Evolutionary conservation across 2,113 vertebrate genomes (phyloP), one percentile per base, ranked within the genome.

Genomic region (Cettia cetti): DNA sequence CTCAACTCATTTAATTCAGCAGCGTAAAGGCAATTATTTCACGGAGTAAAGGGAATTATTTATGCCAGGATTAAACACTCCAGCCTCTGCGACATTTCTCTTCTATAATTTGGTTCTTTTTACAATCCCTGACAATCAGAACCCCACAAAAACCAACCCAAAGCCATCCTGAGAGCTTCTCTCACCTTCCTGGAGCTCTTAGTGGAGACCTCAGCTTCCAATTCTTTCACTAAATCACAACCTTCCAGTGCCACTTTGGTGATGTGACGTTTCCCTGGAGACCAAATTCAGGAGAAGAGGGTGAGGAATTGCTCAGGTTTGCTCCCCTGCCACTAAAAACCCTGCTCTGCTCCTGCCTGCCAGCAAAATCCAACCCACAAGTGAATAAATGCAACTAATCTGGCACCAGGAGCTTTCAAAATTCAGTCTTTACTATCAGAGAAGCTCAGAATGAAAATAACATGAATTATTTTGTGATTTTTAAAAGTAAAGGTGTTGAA

Each of bases 251-350:
- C 96, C 97, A 99, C 97, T 66, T 96, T 97, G 47, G 84, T 96
- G 82, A 99, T 97, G 56, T 92, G 97, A 40, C 78, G 91, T 12
- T 97, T 97, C 94, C 97, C 99, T 99, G 97, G 23, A 33, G 22
- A 33, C 24, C 49, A 49, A 91, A 70, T 49, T 11, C 37, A 54
- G 49, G 47, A 52, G 15, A 69, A 31, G 7, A 2, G 4, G 3
- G 9, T 63, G 21, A 87, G 65, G 12, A 31, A 39, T 33, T 44
- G 2, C 33, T 27, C 24, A 68, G 19, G 4, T 19, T 86, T 95
- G 53, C 6, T n/a, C 60, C 60, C 20, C 84, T 79, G 52, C 56
- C 76, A 24, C 23, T 35, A 35, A 54, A 45, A 81, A 15, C 11
- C 45, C 61, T 4, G 28, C 52, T 35, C 68, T 39, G 47, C 66